phyloP scores from a whole-genome alignment of 2,888 invertebrate species.

The Orchesellides sinensis region DNA sequence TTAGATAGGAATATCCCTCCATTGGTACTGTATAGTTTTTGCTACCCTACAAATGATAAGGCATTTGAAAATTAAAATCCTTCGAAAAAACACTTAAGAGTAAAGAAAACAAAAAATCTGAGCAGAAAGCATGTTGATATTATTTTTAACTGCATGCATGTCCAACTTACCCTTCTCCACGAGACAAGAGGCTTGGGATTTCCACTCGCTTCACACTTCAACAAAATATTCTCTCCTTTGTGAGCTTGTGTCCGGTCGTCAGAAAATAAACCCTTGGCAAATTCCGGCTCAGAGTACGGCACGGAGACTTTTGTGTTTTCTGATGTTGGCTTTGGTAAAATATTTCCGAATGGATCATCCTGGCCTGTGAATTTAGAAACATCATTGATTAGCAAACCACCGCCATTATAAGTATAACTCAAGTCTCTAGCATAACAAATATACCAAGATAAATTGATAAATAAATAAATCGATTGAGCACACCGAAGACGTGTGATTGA shows the following conservation, averaged over 20 bases:
- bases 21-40: slow-evolving; percentile 50
- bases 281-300: slow-evolving; percentile 65
- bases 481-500: too few species aligned
- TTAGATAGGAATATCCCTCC: slow-evolving; percentile 61
- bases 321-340: slow-evolving; percentile 59
- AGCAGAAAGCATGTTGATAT: not conserved
- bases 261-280: slow-evolving; percentile 56
- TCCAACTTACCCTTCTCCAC: slow-evolving; percentile 68
- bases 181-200: slow-evolving; percentile 71
- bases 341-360: slow-evolving; percentile 66
- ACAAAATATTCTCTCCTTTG: slow-evolving; percentile 55
- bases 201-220: slow-evolving; percentile 73
- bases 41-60: slow-evolving; percentile 58
- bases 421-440: too few species aligned
- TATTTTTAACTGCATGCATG: not conserved
- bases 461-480: too few species aligned
- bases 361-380: slow-evolving; percentile 58
- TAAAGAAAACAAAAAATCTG: too few species aligned
- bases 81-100: not conserved
- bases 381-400: too few species aligned
- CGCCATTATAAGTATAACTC: too few species aligned
- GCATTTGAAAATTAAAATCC: not conserved
- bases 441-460: too few species aligned
- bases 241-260: slow-evolving; percentile 25
- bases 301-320: not conserved